Evolutionary conservation across 2,888 invertebrate genomes (phyloP).

Genomic region (Barypeithes pellucidus): DNA sequence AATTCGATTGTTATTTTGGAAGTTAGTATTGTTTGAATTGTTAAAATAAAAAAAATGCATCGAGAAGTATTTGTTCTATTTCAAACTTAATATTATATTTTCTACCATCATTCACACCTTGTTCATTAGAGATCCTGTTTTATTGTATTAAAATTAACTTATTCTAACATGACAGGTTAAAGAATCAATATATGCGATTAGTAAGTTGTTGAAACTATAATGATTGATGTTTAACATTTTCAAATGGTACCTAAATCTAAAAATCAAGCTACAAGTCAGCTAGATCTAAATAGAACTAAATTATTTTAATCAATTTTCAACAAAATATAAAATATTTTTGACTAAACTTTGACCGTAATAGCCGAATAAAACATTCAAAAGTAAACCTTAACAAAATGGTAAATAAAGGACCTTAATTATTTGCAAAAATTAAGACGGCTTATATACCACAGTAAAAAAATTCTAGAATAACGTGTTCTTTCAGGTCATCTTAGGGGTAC

Average conservation of each 20-base stretch:
- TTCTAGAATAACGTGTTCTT: conserved; percentile 28
- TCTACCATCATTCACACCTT: conserved; percentile 48
- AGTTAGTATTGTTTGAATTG: conserved; percentile 34
- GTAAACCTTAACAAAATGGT: conserved; percentile 41
- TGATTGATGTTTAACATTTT: conserved; percentile 23
- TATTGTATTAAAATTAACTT: conserved; percentile 38
- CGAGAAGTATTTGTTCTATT: conserved; percentile 32
- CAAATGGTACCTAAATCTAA: conserved; percentile 34
- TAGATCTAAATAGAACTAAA: conserved; percentile 33
- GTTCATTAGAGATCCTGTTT: conserved; percentile 47
- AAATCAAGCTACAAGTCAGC: conserved; percentile 21
- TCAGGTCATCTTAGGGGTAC: conserved; percentile 33
- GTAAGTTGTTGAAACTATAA: conserved; percentile 32
- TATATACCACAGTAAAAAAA: conserved; percentile 38
- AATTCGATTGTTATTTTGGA: neutral
- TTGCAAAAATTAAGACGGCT: conserved; percentile 39
- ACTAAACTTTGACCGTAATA: conserved; percentile 41
- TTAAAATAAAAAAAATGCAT: conserved; percentile 38
- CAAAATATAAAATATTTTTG: conserved; percentile 43
- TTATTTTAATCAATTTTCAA: conserved; percentile 40
- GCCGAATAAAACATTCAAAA: conserved; percentile 40
- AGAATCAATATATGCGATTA: conserved; percentile 39
- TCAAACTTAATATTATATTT: conserved; percentile 35
- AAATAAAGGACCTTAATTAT: conserved; percentile 32
- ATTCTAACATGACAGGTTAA: conserved; percentile 34